Percentiles rank a stretch among this genome's conserved stretches.
Evolutionary conservation across 2,888 invertebrate species (phyloP).

Genomic region (Therioaphis trifolii): DNA sequence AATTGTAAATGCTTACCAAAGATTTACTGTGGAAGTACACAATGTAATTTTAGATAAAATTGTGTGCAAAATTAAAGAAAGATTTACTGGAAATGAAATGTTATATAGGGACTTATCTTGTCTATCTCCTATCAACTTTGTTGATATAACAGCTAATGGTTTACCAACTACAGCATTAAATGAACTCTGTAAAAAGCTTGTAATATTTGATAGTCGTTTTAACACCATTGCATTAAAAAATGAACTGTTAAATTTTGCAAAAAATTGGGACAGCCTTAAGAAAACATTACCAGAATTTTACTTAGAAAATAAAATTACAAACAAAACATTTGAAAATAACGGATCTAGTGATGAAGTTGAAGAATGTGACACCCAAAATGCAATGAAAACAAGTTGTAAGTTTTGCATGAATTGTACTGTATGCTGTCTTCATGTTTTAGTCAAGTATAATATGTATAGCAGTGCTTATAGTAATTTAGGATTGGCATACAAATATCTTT

Average conservation of each 20-base stretch:
- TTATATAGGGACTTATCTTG: constrained; percentile 12
- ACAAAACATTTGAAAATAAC: not conserved
- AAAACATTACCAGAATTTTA: not conserved
- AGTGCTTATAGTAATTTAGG: not conserved
- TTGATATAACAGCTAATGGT: not conserved
- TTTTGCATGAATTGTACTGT: not conserved
- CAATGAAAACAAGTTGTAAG: no score
- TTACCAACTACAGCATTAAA: not conserved
- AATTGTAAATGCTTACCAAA: not conserved
- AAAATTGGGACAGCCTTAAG: not conserved
- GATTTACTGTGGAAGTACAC: not conserved
- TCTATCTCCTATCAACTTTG: not conserved
- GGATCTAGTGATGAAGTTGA: not conserved
- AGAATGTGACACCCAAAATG: no score
- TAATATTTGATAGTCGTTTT: not conserved
- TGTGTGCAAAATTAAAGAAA: no score
- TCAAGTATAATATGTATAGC: constrained; percentile 8
- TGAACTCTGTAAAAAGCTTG: constrained; percentile 3
- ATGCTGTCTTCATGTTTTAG: constrained; percentile 6
- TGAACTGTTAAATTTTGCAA: constrained; percentile 12
- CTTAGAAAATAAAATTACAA: not conserved
- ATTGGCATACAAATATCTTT: not conserved
- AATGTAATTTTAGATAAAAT: constrained; percentile 16
- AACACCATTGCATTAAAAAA: not conserved
- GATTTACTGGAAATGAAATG: not conserved